Conservation (phyloP, 2,888 invertebrate species). For the Limnephilus lunatus region DNA sequence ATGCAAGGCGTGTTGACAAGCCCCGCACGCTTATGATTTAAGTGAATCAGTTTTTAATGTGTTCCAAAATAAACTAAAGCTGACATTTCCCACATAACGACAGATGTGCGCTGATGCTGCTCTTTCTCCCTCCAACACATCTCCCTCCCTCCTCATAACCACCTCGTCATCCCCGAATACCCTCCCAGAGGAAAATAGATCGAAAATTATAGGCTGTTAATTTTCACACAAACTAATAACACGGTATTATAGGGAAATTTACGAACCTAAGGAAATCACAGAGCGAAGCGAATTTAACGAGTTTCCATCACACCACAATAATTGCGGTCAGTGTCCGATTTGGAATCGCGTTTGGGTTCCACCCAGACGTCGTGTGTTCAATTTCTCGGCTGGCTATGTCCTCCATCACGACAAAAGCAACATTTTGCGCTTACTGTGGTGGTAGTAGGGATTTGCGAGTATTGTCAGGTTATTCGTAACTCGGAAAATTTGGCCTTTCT, state of each 20-base stretch:
- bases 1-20: background rate
- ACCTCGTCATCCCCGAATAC: background rate
- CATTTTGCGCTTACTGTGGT: no score
- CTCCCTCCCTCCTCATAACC: background rate
- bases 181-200: background rate
- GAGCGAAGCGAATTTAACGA: background rate
- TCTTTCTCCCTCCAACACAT: background rate
- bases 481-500: no score
- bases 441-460: no score
- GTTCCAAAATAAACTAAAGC: constrained; percentile 42
- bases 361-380: no score
- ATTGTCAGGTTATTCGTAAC: no score
- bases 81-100: constrained; percentile 30
- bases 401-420: no score
- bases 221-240: background rate
- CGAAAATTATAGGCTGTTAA: background rate
- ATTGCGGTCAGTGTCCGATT: no score
- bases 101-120: background rate
- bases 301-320: background rate
- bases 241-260: background rate
- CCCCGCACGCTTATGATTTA: constrained; percentile 18
- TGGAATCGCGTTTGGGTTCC: no score
- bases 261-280: background rate
- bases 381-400: no score
- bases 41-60: constrained; percentile 37